These are phyloP conservation scores for Drosophila lowei DNA, from an alignment of 1,140 invertebrate genomes.

Conservation along the genomic window DNA sequence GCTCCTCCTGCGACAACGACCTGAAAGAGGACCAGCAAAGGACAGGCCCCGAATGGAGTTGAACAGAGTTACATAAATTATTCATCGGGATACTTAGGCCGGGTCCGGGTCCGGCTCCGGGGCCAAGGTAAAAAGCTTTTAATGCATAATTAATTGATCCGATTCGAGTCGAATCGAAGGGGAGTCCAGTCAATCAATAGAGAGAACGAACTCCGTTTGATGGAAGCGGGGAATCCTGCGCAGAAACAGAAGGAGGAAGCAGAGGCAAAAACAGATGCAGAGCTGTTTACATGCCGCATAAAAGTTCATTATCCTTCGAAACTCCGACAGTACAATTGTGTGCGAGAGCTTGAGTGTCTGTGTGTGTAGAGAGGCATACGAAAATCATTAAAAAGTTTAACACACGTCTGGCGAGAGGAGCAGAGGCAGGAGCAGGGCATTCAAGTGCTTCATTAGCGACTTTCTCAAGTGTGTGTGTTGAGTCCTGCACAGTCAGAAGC, in stretches of 20 bases:
- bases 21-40: slow-evolving; percentile 7
- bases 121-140: slow-evolving; percentile 31
- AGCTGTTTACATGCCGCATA: slow-evolving; percentile 64
- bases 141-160: slow-evolving; percentile 53
- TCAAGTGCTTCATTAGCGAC: slow-evolving; percentile 81
- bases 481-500: slow-evolving; percentile 21
- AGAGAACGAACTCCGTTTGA: slow-evolving; percentile 37
- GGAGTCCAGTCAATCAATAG: slow-evolving; percentile 60
- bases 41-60: slow-evolving; percentile 14
- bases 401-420: slow-evolving; percentile 53
- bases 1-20: slow-evolving; percentile 8
- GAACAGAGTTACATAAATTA: slow-evolving; percentile 55
- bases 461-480: slow-evolving; percentile 71
- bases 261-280: slow-evolving; percentile 8
- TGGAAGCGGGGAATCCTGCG: slow-evolving; percentile 56
- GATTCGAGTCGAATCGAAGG: slow-evolving; percentile 1
- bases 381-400: slow-evolving; percentile 78
- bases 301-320: slow-evolving; percentile 77
- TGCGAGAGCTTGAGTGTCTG: slow-evolving; percentile 14
- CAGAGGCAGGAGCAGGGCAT: slow-evolving; percentile 5
- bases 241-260: slow-evolving; percentile 61
- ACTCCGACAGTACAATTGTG: slow-evolving; percentile 18
- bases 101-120: background rate
- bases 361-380: slow-evolving; percentile 43
- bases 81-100: slow-evolving; percentile 15